Conservation (phyloP, 2,797 vertebrate genomes). For the Setipinna tenuifilis region DNA sequence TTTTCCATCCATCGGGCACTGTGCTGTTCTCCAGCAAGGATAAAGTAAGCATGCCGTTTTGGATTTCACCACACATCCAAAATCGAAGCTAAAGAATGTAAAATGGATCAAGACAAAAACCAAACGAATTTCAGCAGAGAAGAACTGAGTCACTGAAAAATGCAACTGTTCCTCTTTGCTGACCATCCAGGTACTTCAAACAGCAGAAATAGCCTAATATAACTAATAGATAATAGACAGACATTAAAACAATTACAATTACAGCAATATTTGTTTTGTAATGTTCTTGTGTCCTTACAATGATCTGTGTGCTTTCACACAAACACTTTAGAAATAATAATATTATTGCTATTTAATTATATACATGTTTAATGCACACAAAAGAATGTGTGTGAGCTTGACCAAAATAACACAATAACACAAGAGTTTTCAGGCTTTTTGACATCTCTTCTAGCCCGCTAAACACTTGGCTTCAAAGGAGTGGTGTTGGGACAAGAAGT, state of each 20-base stretch:
- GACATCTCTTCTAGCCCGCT: background rate
- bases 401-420: no score
- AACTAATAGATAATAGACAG: background rate
- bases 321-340: no score
- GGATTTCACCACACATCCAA: constrained; percentile 82
- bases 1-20: constrained; percentile 79
- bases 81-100: constrained; percentile 82
- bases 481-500: background rate
- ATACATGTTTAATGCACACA: no score
- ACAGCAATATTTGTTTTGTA: background rate
- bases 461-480: background rate
- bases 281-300: no score
- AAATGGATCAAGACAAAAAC: constrained; percentile 23
- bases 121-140: background rate
- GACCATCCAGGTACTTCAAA: background rate
- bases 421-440: background rate
- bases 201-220: no score
- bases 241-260: background rate
- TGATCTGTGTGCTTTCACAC: no score
- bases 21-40: constrained; percentile 89
- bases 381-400: no score
- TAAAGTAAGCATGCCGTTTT: constrained; percentile 84
- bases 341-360: no score
- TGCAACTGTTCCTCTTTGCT: background rate
- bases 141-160: background rate